Conservation (phyloP, 2,113 vertebrate genomes). For the Callorhinus ursinus region DNA sequence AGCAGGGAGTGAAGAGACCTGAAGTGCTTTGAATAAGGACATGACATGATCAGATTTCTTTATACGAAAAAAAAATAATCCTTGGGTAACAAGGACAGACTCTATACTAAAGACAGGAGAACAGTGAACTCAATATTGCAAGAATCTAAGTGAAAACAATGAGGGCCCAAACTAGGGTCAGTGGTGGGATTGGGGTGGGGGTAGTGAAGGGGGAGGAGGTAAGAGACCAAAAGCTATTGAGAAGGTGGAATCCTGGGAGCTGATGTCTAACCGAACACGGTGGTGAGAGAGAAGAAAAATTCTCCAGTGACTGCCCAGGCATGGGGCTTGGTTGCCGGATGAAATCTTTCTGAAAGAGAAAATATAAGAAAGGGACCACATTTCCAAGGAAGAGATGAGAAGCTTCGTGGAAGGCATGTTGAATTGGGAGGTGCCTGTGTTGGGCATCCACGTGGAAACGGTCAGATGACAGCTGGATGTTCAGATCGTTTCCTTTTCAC, state of each 20-base stretch:
- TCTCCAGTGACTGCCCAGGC: not conserved
- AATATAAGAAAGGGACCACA: not conserved
- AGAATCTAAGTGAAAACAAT: not conserved
- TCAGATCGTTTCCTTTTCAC: not conserved
- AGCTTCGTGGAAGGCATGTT: not conserved
- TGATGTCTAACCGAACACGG: not conserved
- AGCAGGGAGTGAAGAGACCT: not conserved
- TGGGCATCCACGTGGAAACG: not conserved
- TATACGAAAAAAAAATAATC: not conserved
- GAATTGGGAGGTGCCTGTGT: not conserved
- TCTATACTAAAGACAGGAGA: not conserved
- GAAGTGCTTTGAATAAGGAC: conserved; percentile 11
- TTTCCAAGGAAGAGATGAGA: not conserved
- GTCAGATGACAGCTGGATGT: not conserved
- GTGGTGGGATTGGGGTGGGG: not conserved
- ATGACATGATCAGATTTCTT: not conserved
- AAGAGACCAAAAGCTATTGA: not conserved
- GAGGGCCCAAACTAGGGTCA: not conserved
- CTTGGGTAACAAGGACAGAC: not conserved
- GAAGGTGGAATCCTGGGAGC: not conserved
- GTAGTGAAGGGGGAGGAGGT: not conserved
- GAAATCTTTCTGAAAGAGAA: not conserved
- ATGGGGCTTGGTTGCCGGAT: not conserved
- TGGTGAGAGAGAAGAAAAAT: not conserved
- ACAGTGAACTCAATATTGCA: not conserved